A percentile compares a stretch with the other conserved stretches of the same genome.
Conservation (phyloP, 2,113 vertebrate genomes). For the Microtus montanus region DNA sequence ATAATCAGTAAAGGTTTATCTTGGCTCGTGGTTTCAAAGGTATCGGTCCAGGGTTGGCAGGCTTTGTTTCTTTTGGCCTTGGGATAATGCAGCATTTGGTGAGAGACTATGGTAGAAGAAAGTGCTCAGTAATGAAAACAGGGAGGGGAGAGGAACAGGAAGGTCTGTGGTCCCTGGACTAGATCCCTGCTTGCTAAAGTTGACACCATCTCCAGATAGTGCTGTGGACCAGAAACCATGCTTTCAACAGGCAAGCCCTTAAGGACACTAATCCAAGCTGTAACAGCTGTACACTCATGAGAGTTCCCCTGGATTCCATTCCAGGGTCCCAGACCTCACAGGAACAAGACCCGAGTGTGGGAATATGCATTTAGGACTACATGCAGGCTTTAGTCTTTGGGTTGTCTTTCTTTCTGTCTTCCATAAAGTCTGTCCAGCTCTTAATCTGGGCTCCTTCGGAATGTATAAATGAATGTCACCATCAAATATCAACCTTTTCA, state of each 20-base stretch:
- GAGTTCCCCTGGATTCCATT: background rate
- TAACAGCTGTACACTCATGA: fast-evolving
- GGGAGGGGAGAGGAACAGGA: too few relatives aligned
- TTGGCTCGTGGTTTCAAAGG: background rate
- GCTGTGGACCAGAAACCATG: background rate
- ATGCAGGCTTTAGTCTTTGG: background rate
- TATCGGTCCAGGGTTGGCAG: background rate
- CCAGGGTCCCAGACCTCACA: background rate
- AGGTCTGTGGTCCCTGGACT: too few relatives aligned
- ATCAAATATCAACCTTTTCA: background rate
- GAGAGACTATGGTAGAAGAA: background rate
- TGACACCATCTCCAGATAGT: background rate
- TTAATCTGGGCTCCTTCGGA: background rate
- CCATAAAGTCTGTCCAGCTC: background rate
- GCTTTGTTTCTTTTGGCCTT: background rate
- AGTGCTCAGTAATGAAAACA: background rate
- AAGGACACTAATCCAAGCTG: background rate
- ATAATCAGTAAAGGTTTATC: background rate
- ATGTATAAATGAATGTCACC: background rate
- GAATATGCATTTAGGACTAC: background rate
- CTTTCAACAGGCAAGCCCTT: too few relatives aligned
- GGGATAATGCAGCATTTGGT: background rate
- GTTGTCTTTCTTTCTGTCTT: background rate
- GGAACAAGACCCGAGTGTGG: background rate
- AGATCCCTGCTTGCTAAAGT: too few relatives aligned